Base-by-base conservation (phyloP, 2,113 vertebrate species). In the Grammomys surdaster region DNA sequence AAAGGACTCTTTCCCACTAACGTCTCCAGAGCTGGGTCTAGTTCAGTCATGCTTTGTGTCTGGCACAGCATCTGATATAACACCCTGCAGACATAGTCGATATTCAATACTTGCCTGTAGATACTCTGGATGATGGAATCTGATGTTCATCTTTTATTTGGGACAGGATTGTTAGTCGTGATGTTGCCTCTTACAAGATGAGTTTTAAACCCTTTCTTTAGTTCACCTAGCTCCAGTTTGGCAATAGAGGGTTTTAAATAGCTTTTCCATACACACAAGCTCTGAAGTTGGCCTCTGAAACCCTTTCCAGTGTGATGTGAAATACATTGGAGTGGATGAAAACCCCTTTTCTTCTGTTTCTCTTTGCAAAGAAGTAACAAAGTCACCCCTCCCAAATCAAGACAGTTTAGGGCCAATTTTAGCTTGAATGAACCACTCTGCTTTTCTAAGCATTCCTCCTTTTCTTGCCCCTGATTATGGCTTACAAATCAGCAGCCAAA, bases 401-500 rank as follows among this genome's bases (percentile, higher is more conserved):
- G 72, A 75, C 48, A 19, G 77, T 63, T 7, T 48, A 63, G 89
- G 54, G 70, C 78, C 2, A 0, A 5, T 76, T 80, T 65, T 31
- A 75, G 81, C 80, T 48, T 63, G 46, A 73, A 12, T 6, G 69
- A 91, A 54, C 56, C 63, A 40, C 67, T 58, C 91, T 88, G 78
- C 84, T 92, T 94, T 90, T 81, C 88, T 92, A 73, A 95, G 60
- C 17, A 31, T 72, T 36, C 36, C 54, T 90, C 85, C 92, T 90
- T 90, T 65, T 28, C 80, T 94, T 73, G 78, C 10, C 31, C 28
- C 73, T 96, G 93, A 93, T 96, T 94, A 93, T 76, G 75, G 87
- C 82, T 95, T 97, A 82, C 26, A 78, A 95, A 89, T 95, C 95
- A 93, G 24, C 54, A 89, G 69, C 77, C 86, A 73, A 89, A 97